phyloP scores from a whole-genome alignment of 2,797 vertebrate species.

The Schizothorax lantsangensis region DNA sequence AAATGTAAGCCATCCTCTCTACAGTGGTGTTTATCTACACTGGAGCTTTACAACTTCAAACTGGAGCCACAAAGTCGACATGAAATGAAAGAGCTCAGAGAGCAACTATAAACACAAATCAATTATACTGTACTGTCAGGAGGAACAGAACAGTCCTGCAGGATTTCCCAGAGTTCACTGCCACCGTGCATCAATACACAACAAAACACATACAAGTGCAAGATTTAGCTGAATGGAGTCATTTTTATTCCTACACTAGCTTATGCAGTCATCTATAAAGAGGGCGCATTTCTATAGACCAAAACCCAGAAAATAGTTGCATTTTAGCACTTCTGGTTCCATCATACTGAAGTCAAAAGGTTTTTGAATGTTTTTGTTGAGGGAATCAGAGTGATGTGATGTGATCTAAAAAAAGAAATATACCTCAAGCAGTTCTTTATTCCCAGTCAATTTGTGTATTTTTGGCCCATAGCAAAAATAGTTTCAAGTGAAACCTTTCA shows the following conservation, averaged over 20 bases:
- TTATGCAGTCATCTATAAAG: background rate
- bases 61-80: slow-evolving; percentile 1
- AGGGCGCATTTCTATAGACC: background rate
- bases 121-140: slow-evolving; percentile 17
- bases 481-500: background rate
- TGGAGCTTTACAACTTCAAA: background rate
- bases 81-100: background rate
- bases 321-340: background rate
- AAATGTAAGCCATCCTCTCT: background rate
- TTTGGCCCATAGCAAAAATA: background rate
- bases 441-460: background rate
- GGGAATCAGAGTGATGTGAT: background rate
- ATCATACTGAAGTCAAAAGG: background rate
- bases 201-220: background rate
- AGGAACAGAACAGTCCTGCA: background rate
- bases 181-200: background rate
- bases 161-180: slow-evolving; percentile 13
- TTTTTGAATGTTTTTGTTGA: background rate
- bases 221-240: background rate
- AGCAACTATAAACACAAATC: slow-evolving; percentile 19
- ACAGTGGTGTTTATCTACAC: background rate
- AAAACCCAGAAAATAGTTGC: background rate
- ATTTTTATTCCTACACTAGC: background rate
- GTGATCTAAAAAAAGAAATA: background rate
- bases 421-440: background rate